Conservation (phyloP, 1,140 invertebrate species). For the Battus philenor region DNA sequence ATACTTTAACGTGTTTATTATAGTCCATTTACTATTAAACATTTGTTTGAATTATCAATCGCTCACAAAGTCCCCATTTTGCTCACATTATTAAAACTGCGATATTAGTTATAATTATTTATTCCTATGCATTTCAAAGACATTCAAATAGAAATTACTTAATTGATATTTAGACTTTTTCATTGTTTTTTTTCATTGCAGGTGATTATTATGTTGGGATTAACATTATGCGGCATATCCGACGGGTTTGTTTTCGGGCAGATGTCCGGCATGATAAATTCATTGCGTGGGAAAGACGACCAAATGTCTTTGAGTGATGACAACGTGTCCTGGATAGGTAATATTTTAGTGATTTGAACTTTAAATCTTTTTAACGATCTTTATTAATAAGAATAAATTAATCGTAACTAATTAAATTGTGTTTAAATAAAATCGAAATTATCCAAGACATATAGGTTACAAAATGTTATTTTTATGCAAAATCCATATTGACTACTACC, state of each 20-base stretch:
- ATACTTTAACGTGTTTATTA: too few relatives aligned
- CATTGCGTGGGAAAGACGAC: not conserved
- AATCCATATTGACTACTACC: not conserved
- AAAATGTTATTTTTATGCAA: not conserved
- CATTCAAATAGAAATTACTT: too few relatives aligned
- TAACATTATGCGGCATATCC: constrained; percentile 19
- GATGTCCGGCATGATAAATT: constrained; percentile 10
- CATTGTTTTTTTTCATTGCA: too few relatives aligned
- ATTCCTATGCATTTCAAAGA: not conserved
- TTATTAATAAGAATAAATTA: too few relatives aligned
- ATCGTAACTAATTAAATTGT: not conserved
- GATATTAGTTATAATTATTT: not conserved
- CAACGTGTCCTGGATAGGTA: constrained; percentile 11
- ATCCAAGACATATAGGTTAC: too few relatives aligned
- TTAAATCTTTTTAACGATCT: too few relatives aligned
- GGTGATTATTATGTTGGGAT: constrained; percentile 13
- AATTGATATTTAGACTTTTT: too few relatives aligned
- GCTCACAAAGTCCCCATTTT: too few relatives aligned
- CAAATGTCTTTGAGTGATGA: not conserved
- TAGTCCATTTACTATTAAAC: too few relatives aligned
- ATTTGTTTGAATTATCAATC: too few relatives aligned
- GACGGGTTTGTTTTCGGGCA: constrained; percentile 27
- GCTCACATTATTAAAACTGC: not conserved
- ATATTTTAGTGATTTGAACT: too few relatives aligned
- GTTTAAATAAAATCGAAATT: not conserved